A percentile compares a stretch with the other conserved stretches of the same genome.
These are phyloP conservation scores for Gymnosoma rotundatum DNA, from an alignment of 2,888 invertebrate genomes.

Conservation along the genomic window DNA sequence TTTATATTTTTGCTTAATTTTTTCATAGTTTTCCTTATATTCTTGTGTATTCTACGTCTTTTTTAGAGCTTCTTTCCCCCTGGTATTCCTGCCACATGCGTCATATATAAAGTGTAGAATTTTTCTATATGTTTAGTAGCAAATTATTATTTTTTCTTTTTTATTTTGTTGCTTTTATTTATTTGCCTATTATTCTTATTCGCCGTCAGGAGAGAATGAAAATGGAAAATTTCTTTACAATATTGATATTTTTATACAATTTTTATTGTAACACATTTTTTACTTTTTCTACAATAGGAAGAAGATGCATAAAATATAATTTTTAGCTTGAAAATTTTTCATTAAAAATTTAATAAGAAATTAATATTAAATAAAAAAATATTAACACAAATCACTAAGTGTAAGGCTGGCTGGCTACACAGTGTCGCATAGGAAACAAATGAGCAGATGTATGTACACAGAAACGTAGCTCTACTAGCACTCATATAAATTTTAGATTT, in stretches of 20 bases:
- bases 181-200: conserved; percentile 63
- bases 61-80: conserved; percentile 39
- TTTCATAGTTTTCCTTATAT: conserved; percentile 58
- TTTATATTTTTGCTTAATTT: conserved; percentile 39
- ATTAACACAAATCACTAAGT: conserved; percentile 65
- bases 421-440: conserved; percentile 56
- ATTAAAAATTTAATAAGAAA: conserved; percentile 29
- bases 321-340: conserved; percentile 21
- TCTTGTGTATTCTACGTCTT: conserved; percentile 22
- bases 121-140: conserved; percentile 58
- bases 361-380: conserved; percentile 34
- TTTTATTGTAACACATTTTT: conserved; percentile 34
- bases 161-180: conserved; percentile 62
- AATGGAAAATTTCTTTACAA: conserved; percentile 40
- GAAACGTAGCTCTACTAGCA: neutral
- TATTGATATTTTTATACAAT: conserved; percentile 54
- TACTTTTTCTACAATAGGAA: conserved; percentile 19
- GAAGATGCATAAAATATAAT: conserved; percentile 43
- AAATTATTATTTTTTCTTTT: conserved; percentile 46
- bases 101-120: conserved; percentile 30
- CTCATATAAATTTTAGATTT: conserved; percentile 36
- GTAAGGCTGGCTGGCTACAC: conserved; percentile 49
- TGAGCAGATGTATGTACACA: neutral
- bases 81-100: conserved; percentile 25
- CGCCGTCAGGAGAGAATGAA: conserved; percentile 40